Evolutionary conservation across 2,113 vertebrate genomes (phyloP), one percentile per base, ranked within the genome.

Genomic region (Turnix velox): DNA sequence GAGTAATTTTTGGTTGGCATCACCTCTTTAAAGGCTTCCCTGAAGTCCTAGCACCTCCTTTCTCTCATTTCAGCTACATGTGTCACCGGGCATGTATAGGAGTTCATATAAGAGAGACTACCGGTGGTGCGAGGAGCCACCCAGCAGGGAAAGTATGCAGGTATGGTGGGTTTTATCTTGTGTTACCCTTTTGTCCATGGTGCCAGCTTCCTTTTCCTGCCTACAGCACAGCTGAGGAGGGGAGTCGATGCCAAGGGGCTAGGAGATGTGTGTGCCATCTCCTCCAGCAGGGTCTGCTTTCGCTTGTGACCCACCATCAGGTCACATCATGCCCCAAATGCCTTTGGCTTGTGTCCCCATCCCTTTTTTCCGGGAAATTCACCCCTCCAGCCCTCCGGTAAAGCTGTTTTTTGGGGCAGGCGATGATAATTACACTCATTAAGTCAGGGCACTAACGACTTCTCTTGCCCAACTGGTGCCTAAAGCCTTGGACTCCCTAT

Each of bases 41-140:
- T 9, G 8, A 45, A 39, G 43, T 7, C n/a, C 51, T 9, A 67
- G 18, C 0, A 35, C 14, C 48, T 39, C 5, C 13, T 18, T 17
- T 13, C 55, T 82, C 39, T 67, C 14, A 4, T 59, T 81, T 24
- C 75, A 98, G 98, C 67, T 24, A 5, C 58, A 75, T 4, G 65
- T 95, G 15, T 76, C 95, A 1, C 73, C 37, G 19, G 94, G 86
- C 40, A 92, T 43, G 46, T 98, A 97, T 67, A 77, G 52, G 66
- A 97, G 89, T 62, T 67, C 28, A 0, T 97, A 97, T 45, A 89
- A 37, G 77, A 71, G 73, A 5, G 92, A 97, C 39, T 97, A 82
- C 28, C 16, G 14, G 55, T 95, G 88, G 69, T 87, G 40, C 0
- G 2, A 62, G 6, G 73, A 96, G 19, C 74, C 90, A 0, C 57